Percentiles rank a stretch among this genome's conserved stretches.
Evolutionary conservation across 1,140 invertebrate species (phyloP).

Genomic region (Lasioglossum baleicum): DNA sequence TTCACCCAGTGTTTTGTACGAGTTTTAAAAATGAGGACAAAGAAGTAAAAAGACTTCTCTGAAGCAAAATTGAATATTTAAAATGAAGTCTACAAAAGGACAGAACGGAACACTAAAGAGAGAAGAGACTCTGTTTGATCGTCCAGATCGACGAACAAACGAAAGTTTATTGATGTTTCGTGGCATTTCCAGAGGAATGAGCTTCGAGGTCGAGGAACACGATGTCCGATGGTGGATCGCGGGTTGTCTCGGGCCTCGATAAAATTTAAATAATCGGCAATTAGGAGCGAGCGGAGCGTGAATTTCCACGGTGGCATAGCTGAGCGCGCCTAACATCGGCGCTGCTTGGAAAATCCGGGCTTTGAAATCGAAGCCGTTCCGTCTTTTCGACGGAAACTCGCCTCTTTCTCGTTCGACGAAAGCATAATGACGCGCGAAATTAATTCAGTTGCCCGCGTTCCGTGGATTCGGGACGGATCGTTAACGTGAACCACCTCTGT

Average conservation of each 20-base stretch:
- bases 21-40: too few species aligned
- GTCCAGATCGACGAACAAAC: too few species aligned
- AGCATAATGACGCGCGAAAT: not conserved
- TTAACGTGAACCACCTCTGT: too few species aligned
- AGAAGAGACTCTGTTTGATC: too few species aligned
- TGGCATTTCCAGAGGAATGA: not conserved
- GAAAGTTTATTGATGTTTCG: not conserved
- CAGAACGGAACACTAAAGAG: too few species aligned
- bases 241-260: constrained; percentile 7
- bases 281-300: constrained; percentile 45
- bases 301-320: constrained; percentile 33
- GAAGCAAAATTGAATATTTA: too few species aligned
- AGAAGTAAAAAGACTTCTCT: too few species aligned
- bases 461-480: not conserved
- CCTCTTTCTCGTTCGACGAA: too few species aligned
- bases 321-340: not conserved
- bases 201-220: not conserved
- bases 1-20: too few species aligned
- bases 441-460: not conserved
- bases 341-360: not conserved
- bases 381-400: not conserved
- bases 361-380: not conserved
- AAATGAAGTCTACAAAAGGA: too few species aligned
- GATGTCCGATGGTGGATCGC: not conserved
- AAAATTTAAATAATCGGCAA: constrained; percentile 63